Conservation (phyloP, 1,140 invertebrate genomes). For the Pseudomyrmex flavicornis region DNA sequence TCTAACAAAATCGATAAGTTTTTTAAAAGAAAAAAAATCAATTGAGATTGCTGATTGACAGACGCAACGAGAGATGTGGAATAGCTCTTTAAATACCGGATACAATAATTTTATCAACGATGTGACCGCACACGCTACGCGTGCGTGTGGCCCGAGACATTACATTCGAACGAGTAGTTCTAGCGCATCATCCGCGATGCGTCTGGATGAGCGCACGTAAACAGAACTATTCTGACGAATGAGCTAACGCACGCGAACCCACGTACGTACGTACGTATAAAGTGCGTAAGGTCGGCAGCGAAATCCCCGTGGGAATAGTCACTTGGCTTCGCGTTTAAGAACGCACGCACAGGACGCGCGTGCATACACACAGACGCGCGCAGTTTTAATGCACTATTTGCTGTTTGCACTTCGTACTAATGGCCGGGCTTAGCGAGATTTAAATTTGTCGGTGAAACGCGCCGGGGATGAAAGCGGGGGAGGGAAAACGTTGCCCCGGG, state of each 20-base stretch:
- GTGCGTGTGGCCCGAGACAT: not conserved
- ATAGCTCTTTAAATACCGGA: too few relatives aligned
- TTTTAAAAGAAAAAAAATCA: not conserved
- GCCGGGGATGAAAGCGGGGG: constrained; percentile 53
- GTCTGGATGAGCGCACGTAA: constrained; percentile 23
- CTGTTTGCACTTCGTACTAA: constrained; percentile 84
- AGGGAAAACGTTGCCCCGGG: not conserved
- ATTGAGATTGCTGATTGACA: too few relatives aligned
- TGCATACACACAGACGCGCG: constrained; percentile 36
- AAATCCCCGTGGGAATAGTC: constrained; percentile 84
- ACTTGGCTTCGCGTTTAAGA: constrained; percentile 83
- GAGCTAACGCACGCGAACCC: constrained; percentile 1
- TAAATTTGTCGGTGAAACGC: constrained; percentile 80
- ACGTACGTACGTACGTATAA: constrained; percentile 47
- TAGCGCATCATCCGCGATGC: not conserved
- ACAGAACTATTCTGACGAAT: not conserved
- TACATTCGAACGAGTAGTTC: constrained; percentile 15
- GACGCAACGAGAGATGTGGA: too few relatives aligned
- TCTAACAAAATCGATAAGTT: not conserved
- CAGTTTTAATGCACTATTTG: constrained; percentile 83
- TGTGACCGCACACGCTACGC: constrained; percentile 17
- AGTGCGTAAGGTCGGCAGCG: constrained; percentile 59
- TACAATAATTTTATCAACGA: constrained; percentile 36
- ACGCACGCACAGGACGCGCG: constrained; percentile 39
- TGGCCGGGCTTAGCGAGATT: constrained; percentile 84